Evolutionary conservation across 2,113 vertebrate species (phyloP).

Genomic region (Tenrec ecaudatus): DNA sequence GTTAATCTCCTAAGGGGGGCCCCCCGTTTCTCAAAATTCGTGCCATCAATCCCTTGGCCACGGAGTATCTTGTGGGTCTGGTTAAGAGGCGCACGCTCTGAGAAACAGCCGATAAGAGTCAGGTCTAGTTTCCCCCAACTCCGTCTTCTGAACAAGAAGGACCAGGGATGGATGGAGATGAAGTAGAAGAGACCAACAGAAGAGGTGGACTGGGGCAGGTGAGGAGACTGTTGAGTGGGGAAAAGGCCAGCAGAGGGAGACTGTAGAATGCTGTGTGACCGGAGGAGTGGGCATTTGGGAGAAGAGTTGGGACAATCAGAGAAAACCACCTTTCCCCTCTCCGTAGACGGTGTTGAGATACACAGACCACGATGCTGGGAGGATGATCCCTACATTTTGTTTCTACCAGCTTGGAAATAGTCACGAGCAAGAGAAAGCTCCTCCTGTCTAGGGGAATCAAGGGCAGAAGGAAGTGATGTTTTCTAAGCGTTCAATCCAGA

Average conservation of each 20-base stretch:
- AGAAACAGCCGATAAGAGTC: too few relatives aligned
- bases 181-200: neutral
- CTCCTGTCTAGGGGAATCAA: neutral
- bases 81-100: neutral
- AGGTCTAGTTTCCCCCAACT: neutral
- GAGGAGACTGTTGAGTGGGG: accelerated
- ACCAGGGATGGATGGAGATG: neutral
- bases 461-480: constrained; percentile 20
- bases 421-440: neutral
- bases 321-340: neutral
- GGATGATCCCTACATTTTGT: neutral
- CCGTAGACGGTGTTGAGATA: neutral
- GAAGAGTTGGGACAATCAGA: neutral
- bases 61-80: neutral
- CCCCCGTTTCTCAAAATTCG: neutral
- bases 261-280: neutral
- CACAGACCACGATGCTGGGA: neutral
- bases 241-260: constrained; percentile 2
- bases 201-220: accelerated
- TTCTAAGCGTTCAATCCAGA: constrained; percentile 31
- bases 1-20: neutral
- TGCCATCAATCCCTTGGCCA: neutral
- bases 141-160: too few relatives aligned
- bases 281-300: neutral
- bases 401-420: neutral